These are phyloP conservation scores for Caranx ignobilis DNA, from an alignment of 2,113 vertebrate species.

Conservation along the genomic window DNA sequence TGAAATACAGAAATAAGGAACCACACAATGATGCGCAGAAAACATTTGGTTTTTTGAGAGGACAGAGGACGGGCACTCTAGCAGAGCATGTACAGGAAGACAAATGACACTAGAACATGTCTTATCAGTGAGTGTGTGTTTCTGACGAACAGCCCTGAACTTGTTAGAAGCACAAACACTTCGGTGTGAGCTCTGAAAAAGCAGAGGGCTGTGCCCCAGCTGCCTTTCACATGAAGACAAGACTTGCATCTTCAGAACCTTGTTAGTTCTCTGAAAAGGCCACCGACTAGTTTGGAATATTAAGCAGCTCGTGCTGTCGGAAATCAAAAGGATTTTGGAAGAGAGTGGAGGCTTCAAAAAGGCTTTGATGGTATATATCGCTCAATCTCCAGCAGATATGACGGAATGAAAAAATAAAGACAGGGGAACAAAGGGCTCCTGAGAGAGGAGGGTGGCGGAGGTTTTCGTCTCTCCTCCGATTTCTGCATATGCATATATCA, in stretches of 20 bases:
- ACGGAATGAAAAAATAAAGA: conserved; percentile 69
- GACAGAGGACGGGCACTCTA: neutral
- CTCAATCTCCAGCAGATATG: conserved; percentile 79
- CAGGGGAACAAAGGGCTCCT: conserved; percentile 63
- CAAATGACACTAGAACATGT: conserved; percentile 38
- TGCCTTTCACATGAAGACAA: conserved; percentile 77
- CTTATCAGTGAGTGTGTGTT: conserved; percentile 14
- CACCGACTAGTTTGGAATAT: conserved; percentile 83
- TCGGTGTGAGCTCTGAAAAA: conserved; percentile 56
- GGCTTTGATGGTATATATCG: conserved; percentile 75
- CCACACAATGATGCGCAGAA: neutral
- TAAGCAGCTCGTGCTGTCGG: conserved; percentile 77
- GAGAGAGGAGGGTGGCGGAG: conserved; percentile 47
- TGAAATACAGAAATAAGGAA: neutral
- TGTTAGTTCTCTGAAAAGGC: conserved; percentile 83
- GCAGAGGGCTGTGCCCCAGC: conserved; percentile 64
- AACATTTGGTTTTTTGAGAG: conserved; percentile 9
- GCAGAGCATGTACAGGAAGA: conserved; percentile 30
- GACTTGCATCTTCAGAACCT: conserved; percentile 79
- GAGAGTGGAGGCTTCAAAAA: conserved; percentile 72
- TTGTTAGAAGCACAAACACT: conserved; percentile 61
- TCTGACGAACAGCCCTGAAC: conserved; percentile 63
- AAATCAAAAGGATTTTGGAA: conserved; percentile 81
- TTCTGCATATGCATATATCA: conserved; percentile 75
- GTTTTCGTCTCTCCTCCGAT: conserved; percentile 65